Evolutionary conservation across 2,888 invertebrate species (phyloP), one percentile per base, ranked within the genome.

Genomic region (Tricholauxania praeusta): DNA sequence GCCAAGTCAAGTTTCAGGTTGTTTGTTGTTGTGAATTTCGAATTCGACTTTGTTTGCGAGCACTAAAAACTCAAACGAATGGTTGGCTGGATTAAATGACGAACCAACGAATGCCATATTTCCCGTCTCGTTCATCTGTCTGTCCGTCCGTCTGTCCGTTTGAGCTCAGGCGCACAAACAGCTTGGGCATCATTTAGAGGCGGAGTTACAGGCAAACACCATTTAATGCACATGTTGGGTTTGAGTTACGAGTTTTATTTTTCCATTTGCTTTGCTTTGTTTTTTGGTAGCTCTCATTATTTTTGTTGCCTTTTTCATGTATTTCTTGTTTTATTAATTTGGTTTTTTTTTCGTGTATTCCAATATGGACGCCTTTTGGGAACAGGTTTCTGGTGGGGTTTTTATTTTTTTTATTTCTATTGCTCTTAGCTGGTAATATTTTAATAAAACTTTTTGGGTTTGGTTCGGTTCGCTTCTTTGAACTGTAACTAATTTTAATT

Each of bases 161-260:
- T 78, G 71, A 72, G 78, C 75, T 77, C 77, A 79, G 73, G 79
- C 79, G 79, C 77, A 75, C 73, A 67, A 71, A 72, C 71, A 52
- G 32, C 49, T 65, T 48, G 72, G 71, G 77, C 49, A 74, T 72
- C 74, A 77, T 78, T 74, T 55, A 79, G 66, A 75, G 82, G 82
- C 82, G 82, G 82, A 80, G 82, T 78, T 77, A 69, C 75, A 62
- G 70, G 48, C 49, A 60, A 32, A 64, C 74, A 72, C 53, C 71
- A 74, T 67, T 69, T 59, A 62, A 48, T 55, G 63, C 57, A 22
- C 28, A 5, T 48, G 65, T 52, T 22, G 59, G 57, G 68, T 28
- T 32, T 68, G 55, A 57, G 62, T 49, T 74, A 15, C 62, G 60
- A 63, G 57, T 72, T 68, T 74, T 62, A 67, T 28, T 59, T 66